Conservation (phyloP, 2,888 invertebrate species). For the Venustoraphidia nigricollis region DNA sequence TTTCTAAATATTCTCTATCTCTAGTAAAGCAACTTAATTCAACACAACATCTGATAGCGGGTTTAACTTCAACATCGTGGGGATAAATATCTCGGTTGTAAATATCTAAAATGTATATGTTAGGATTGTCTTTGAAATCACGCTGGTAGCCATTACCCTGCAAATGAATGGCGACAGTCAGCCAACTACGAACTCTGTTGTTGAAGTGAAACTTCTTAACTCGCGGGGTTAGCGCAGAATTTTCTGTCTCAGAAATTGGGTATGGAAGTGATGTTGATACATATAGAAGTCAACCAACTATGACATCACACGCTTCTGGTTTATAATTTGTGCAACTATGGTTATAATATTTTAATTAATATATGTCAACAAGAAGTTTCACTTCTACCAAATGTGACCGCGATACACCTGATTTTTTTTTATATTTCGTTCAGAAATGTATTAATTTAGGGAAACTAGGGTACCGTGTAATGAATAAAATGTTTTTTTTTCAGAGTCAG, state of each 20-base stretch:
- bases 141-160: constrained; percentile 78
- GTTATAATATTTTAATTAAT: too few species aligned
- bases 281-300: too few species aligned
- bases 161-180: constrained; percentile 10
- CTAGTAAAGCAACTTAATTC: constrained; percentile 45
- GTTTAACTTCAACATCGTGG: constrained; percentile 55
- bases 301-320: too few species aligned
- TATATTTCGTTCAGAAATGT: background rate
- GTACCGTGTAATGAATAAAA: constrained; percentile 1
- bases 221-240: too few species aligned
- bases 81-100: constrained; percentile 75
- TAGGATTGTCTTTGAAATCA: constrained; percentile 54
- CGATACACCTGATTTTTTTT: too few species aligned
- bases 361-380: too few species aligned
- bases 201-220: too few species aligned
- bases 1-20: constrained; percentile 52
- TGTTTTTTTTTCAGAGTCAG: background rate
- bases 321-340: background rate
- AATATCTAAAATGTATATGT: constrained; percentile 78
- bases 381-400: too few species aligned
- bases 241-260: too few species aligned
- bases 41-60: constrained; percentile 51
- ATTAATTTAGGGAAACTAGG: background rate
- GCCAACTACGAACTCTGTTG: too few species aligned
- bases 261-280: too few species aligned